These are phyloP conservation scores for Yasuhikotakia modesta DNA, from an alignment of 2,797 vertebrate species.

Conservation along the genomic window DNA sequence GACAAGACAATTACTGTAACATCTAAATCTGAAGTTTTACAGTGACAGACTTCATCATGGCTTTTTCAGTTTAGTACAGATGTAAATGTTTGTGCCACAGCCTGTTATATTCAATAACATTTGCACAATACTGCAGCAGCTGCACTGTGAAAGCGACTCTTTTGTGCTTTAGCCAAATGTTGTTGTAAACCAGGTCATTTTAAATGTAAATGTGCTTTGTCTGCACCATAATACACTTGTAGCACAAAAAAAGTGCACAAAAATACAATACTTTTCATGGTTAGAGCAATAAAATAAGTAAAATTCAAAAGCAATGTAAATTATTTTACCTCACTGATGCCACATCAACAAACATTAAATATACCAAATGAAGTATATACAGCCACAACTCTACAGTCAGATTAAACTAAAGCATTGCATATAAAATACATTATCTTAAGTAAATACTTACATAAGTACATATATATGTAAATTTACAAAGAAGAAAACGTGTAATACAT, in stretches of 20 bases:
- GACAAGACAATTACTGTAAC: too few relatives aligned
- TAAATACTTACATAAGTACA: not conserved
- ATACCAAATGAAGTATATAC: not conserved
- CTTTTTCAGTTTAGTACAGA: too few relatives aligned
- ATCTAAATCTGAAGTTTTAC: too few relatives aligned
- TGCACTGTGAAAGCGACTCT: too few relatives aligned
- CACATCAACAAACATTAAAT: not conserved
- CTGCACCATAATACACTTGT: not conserved
- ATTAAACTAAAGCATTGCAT: not conserved
- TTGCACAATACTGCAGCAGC: too few relatives aligned
- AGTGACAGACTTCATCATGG: too few relatives aligned
- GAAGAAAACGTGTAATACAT: slow-evolving; percentile 9
- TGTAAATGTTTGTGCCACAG: too few relatives aligned
- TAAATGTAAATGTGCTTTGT: not conserved
- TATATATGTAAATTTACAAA: not conserved
- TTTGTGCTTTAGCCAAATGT: too few relatives aligned
- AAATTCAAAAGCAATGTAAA: too few relatives aligned
- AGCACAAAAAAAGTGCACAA: not conserved
- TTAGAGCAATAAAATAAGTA: not conserved
- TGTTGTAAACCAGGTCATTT: not conserved
- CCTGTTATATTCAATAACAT: too few relatives aligned
- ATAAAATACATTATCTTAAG: not conserved
- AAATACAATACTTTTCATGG: not conserved
- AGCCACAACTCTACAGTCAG: not conserved
- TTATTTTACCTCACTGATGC: not conserved